Conservation (phyloP, 30 jellyfish, hydroid and myxozoan genomes). For the Mastigias papua region DNA sequence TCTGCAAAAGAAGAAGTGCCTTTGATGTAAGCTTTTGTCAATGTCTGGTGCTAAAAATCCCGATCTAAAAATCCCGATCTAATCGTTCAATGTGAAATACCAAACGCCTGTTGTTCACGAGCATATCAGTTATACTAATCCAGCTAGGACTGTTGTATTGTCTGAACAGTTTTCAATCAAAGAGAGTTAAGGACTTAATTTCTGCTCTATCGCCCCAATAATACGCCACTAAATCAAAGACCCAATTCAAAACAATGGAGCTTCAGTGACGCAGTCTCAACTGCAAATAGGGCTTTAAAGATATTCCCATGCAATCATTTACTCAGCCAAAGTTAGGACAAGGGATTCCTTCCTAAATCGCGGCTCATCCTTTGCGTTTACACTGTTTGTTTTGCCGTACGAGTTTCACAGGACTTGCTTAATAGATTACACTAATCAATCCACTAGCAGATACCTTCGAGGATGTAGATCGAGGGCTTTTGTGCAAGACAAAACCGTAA, state of each 20-base stretch:
- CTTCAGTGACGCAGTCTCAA: background rate
- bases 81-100: too few species aligned
- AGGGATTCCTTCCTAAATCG: background rate
- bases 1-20: too few species aligned
- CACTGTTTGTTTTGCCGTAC: background rate
- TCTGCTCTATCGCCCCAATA: background rate
- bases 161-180: background rate
- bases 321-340: background rate
- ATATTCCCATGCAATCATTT: background rate
- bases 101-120: too few species aligned
- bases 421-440: background rate
- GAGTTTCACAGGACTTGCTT: background rate
- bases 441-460: background rate
- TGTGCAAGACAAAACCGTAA: background rate
- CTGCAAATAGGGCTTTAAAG: background rate
- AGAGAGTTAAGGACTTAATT: background rate
- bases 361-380: background rate
- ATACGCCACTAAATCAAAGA: background rate
- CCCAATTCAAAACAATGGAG: background rate
- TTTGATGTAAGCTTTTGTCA: too few species aligned
- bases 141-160: background rate
- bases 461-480: background rate
- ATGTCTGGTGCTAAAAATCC: too few species aligned
- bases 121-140: too few species aligned
- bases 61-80: too few species aligned